These are phyloP conservation scores for Brachystomella parvula DNA, from an alignment of 1,140 invertebrate genomes.

Conservation along the genomic window DNA sequence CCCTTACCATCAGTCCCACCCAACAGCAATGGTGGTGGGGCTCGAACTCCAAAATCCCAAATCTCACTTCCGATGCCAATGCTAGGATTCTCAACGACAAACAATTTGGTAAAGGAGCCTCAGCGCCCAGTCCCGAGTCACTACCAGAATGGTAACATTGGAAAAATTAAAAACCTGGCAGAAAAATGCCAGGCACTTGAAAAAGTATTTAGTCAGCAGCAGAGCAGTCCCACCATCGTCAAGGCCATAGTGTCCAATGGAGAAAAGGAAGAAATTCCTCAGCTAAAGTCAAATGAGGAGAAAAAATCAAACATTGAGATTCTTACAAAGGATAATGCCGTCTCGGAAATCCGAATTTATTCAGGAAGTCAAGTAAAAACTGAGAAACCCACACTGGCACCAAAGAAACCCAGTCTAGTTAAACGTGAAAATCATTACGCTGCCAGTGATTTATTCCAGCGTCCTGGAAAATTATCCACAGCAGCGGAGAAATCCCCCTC, in stretches of 20 bases:
- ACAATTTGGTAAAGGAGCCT: not conserved
- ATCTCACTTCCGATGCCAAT: slow-evolving; percentile 28
- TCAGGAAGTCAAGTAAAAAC: slow-evolving; percentile 18
- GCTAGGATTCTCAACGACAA: slow-evolving; percentile 17
- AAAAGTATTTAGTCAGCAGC: slow-evolving; percentile 21
- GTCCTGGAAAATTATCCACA: not conserved
- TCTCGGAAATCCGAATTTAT: slow-evolving; percentile 36
- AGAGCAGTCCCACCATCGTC: too few relatives aligned
- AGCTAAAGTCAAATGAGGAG: too few relatives aligned
- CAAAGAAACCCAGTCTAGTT: not conserved
- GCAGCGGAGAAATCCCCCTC: not conserved
- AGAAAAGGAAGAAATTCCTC: too few relatives aligned
- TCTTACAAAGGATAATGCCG: slow-evolving; percentile 35
- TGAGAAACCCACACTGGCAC: not conserved
- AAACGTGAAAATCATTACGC: slow-evolving; percentile 34
- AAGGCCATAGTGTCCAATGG: slow-evolving; percentile 8
- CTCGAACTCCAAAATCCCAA: slow-evolving; percentile 26
- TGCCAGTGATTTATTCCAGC: slow-evolving; percentile 25
- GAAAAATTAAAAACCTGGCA: slow-evolving; percentile 23
- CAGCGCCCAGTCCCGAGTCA: not conserved
- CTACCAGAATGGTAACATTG: not conserved
- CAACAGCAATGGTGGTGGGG: not conserved
- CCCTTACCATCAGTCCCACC: not conserved
- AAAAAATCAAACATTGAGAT: slow-evolving; percentile 32
- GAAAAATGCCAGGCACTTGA: slow-evolving; percentile 32